A percentile compares a stretch with the other conserved stretches of the same genome.
These are phyloP conservation scores for Rhamnusium bicolor DNA, from an alignment of 2,888 invertebrate genomes.

Conservation along the genomic window DNA sequence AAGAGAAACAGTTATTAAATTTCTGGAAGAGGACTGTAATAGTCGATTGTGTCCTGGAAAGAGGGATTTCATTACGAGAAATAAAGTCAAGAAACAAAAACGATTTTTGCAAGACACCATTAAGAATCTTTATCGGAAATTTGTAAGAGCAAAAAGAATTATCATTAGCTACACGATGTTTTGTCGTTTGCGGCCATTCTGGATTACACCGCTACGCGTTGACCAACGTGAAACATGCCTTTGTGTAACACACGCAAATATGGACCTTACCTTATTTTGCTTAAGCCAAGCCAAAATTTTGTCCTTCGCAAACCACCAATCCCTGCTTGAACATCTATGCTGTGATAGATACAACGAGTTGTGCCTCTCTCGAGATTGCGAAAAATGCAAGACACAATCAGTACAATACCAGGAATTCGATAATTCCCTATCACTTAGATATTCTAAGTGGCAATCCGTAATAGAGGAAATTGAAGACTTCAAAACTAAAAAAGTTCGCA, in stretches of 20 bases:
- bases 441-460: background rate
- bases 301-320: background rate
- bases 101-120: background rate
- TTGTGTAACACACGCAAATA: background rate
- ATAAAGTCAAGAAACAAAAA: background rate
- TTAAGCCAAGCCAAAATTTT: background rate
- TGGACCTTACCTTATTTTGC: background rate
- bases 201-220: background rate
- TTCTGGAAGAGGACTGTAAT: background rate
- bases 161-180: background rate
- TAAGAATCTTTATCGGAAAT: background rate
- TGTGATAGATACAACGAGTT: background rate
- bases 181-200: background rate
- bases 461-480: background rate
- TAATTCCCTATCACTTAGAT: background rate
- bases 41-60: background rate
- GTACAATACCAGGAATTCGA: background rate
- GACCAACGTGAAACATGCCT: background rate
- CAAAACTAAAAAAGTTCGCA: background rate
- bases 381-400: background rate
- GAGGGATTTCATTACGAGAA: background rate
- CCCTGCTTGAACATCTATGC: background rate
- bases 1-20: background rate
- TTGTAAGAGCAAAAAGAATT: background rate
- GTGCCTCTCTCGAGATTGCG: background rate